Conservation (phyloP, 2,888 invertebrate species). For the Unio pictorum region DNA sequence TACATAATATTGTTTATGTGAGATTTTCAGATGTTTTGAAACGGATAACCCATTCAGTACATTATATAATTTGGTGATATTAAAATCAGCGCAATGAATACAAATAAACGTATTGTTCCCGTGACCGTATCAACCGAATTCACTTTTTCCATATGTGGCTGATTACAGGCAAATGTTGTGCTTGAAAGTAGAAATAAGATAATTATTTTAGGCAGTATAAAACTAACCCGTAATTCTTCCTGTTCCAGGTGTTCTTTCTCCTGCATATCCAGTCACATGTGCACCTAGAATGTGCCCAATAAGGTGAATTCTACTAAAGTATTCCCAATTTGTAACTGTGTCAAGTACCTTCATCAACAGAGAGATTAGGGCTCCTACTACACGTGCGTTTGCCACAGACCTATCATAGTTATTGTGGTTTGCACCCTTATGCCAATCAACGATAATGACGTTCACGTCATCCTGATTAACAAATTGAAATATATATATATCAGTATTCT, state of each 20-base stretch:
- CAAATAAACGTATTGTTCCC: too few species aligned
- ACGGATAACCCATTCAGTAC: too few species aligned
- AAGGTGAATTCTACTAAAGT: conserved; percentile 78
- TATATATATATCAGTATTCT: too few species aligned
- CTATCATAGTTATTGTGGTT: conserved; percentile 56
- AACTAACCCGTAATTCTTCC: conserved; percentile 62
- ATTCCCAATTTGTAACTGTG: conserved; percentile 11
- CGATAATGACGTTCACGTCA: conserved; percentile 42
- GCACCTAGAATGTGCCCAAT: conserved; percentile 91
- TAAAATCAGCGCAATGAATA: too few species aligned
- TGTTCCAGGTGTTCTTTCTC: conserved; percentile 73
- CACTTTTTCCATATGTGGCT: too few species aligned
- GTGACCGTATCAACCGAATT: too few species aligned
- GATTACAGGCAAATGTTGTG: too few species aligned
- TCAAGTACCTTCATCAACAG: conserved; percentile 48
- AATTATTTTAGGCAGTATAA: background rate
- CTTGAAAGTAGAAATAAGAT: background rate
- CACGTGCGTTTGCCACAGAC: conserved; percentile 66
- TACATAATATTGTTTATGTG: too few species aligned
- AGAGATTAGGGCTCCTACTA: conserved; percentile 64
- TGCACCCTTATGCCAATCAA: conserved; percentile 47
- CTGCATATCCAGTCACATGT: conserved; percentile 91
- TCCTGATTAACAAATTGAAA: too few species aligned
- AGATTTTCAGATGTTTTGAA: too few species aligned
- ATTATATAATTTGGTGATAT: too few species aligned